Conservation (phyloP, 2,888 invertebrate species). For the Lithophane semibrunnea region DNA sequence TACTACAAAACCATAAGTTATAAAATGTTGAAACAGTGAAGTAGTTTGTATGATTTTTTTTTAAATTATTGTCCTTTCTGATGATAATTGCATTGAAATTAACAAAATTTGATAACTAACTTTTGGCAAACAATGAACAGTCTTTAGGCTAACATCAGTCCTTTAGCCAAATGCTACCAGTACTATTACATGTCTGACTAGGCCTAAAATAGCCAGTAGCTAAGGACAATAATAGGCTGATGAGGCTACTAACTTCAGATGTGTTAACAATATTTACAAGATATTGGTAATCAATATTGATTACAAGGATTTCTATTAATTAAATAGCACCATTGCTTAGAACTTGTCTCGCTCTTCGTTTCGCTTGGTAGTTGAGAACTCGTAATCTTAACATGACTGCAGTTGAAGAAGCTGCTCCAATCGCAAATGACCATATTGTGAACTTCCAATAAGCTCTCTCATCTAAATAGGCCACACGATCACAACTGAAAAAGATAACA, state of each 20-base stretch:
- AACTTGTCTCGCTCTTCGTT: slow-evolving; percentile 93
- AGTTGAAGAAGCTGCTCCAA: slow-evolving; percentile 92
- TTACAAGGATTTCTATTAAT: neutral
- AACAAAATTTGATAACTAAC: neutral
- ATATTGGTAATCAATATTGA: neutral
- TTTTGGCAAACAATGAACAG: slow-evolving; percentile 26
- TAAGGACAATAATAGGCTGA: neutral
- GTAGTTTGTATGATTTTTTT: neutral
- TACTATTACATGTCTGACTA: neutral
- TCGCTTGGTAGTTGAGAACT: slow-evolving; percentile 92
- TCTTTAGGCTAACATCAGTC: slow-evolving; percentile 1
- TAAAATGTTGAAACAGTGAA: neutral
- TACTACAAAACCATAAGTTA: neutral
- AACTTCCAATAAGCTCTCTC: slow-evolving; percentile 96
- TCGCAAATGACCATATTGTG: slow-evolving; percentile 92
- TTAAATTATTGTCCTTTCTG: neutral
- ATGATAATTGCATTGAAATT: neutral
- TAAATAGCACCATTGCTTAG: slow-evolving; percentile 91
- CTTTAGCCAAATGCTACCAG: neutral
- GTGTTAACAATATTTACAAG: slow-evolving; percentile 19
- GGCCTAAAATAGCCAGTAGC: neutral
- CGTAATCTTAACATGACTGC: slow-evolving; percentile 92
- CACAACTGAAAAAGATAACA: slow-evolving; percentile 92
- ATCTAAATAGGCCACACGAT: slow-evolving; percentile 95
- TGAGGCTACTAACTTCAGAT: neutral